phyloP scores from a whole-genome alignment of 2,888 invertebrate species.

The Andrena marginata region DNA sequence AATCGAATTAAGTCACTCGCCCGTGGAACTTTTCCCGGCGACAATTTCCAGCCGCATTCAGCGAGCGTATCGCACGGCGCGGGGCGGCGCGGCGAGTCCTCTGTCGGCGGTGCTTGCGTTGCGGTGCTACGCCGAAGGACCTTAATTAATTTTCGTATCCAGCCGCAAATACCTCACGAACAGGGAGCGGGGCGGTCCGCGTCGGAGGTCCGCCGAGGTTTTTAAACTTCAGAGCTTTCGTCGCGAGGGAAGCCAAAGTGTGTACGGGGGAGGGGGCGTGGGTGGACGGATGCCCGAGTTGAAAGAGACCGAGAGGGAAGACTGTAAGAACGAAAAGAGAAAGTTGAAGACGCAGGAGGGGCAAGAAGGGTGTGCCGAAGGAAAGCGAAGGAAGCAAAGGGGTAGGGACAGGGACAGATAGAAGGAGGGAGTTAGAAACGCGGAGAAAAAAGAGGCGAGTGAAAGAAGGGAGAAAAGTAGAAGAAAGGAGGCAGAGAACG shows the following conservation, averaged over 20 bases:
- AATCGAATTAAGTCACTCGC: background rate
- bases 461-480: slow-evolving; percentile 26
- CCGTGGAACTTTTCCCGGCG: background rate
- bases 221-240: slow-evolving; percentile 74
- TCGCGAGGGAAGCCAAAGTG: slow-evolving; percentile 56
- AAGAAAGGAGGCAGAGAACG: slow-evolving; percentile 37
- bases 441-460: slow-evolving; percentile 25
- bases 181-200: slow-evolving; percentile 48
- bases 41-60: background rate
- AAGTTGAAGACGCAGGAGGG: background rate
- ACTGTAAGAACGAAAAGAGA: background rate
- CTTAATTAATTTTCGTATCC: slow-evolving; percentile 72
- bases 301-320: slow-evolving; percentile 31
- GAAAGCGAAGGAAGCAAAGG: background rate
- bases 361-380: background rate
- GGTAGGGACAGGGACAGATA: slow-evolving; percentile 23
- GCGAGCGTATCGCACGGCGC: slow-evolving; percentile 15
- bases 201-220: slow-evolving; percentile 65
- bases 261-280: slow-evolving; percentile 11
- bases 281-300: slow-evolving; percentile 36
- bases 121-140: slow-evolving; percentile 40
- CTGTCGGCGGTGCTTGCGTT: slow-evolving; percentile 12
- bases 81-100: slow-evolving; percentile 1
- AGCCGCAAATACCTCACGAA: slow-evolving; percentile 65
- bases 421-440: slow-evolving; percentile 8